Evolutionary conservation across 2,888 invertebrate species (phyloP), one percentile per base, ranked within the genome.

Genomic region (Tiliacea aurago): DNA sequence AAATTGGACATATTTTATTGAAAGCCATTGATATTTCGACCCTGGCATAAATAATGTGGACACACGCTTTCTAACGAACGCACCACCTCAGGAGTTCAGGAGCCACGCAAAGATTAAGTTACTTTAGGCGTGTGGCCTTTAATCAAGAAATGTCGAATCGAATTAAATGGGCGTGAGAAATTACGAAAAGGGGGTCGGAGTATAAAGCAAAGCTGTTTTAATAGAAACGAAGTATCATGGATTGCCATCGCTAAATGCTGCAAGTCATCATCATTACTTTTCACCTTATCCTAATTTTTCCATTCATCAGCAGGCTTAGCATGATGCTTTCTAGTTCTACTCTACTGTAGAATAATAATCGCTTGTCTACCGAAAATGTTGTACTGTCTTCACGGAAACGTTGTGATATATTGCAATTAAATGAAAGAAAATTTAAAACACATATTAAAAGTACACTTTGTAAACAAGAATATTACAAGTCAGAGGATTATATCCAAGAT

Each of bases 91-190:
- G 78, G n/a, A 64, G 77, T 72, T 78, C 77, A 78, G 78, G 78
- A 78, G 78, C 77, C 77, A 78, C 33, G 66, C 41, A 28, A 49
- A 78, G 77, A 78, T 78, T 78, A 78, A 78, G 78, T 78, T 72
- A 73, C 66, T 64, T 33, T 47, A 59, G 56, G 61, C 77, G 66
- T 72, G 73, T 33, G 18, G 73, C 13, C n/a, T 58, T 78, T 78
- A 78, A 78, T 78, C 73, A 78, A 63, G 72, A 51, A 53, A 51
- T 67, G 53, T 67, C 66, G 13, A 47, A 56, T 58, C 66, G 63
- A 56, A 72, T 66, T 62, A 66, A 55, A 41, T 61, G 10, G 23
- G 41, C 37, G 56, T 71, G 72, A 47, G 77, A 71, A 62, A 1
- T 51, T 20, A 43, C 4, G 45, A 33, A 64, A 76, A 53, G 0